Evolutionary conservation across 2,797 vertebrate genomes (phyloP).

Genomic region (Emydoidea blandingii): DNA sequence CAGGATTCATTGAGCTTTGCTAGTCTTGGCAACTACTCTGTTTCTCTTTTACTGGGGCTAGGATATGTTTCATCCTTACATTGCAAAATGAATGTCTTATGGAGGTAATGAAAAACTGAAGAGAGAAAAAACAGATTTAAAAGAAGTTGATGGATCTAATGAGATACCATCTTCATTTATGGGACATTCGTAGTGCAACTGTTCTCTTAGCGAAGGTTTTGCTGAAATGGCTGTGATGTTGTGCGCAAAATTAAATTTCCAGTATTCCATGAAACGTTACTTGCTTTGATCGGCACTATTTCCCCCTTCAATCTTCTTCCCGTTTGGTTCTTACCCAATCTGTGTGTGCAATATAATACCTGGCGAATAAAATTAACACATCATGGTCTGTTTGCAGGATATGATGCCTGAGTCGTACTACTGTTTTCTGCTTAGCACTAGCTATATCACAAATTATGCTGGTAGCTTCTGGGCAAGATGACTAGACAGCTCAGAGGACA

Average conservation of each 20-base stretch:
- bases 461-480: background rate
- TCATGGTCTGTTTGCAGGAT: background rate
- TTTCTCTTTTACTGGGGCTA: slow-evolving; percentile 5
- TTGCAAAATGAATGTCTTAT: slow-evolving; percentile 32
- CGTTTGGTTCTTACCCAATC: background rate
- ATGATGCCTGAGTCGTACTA: background rate
- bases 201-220: slow-evolving; percentile 21
- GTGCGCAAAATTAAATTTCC: slow-evolving; percentile 18
- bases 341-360: background rate
- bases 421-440: slow-evolving; percentile 8
- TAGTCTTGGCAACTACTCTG: slow-evolving; percentile 7
- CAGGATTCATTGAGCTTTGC: slow-evolving; percentile 17
- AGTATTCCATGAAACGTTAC: background rate
- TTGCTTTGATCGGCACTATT: background rate
- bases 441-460: background rate
- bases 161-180: slow-evolving; percentile 18
- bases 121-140: background rate
- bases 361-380: background rate
- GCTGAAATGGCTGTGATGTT: background rate
- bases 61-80: slow-evolving; percentile 9
- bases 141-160: background rate
- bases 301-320: slow-evolving; percentile 8
- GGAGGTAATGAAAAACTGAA: slow-evolving; percentile 11
- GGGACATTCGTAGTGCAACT: background rate
- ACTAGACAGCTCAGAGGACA: background rate